These are phyloP conservation scores for Xenotilapia flavipinnis DNA, from an alignment of 2,113 vertebrate genomes.

Conservation along the genomic window DNA sequence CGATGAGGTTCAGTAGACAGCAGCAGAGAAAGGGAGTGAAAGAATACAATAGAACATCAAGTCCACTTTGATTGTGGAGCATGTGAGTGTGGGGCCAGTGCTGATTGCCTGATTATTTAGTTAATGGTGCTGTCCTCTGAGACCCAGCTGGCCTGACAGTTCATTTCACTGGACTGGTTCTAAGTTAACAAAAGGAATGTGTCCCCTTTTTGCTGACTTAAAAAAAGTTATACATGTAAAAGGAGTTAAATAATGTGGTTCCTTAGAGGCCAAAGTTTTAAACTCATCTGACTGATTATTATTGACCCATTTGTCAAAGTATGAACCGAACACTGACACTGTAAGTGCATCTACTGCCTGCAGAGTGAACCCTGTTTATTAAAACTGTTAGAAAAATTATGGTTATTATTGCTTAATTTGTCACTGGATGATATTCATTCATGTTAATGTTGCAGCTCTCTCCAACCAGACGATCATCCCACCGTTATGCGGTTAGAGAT, in stretches of 20 bases:
- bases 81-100: background rate
- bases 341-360: background rate
- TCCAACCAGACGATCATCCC: background rate
- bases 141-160: background rate
- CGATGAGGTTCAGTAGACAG: background rate
- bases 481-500: background rate
- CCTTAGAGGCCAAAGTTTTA: background rate
- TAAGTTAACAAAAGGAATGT: background rate
- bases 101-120: slow-evolving; percentile 33
- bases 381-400: background rate
- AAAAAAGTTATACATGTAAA: background rate
- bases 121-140: background rate
- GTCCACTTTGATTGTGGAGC: background rate
- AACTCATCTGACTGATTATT: background rate
- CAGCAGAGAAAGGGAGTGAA: background rate
- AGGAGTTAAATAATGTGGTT: background rate
- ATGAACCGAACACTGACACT: background rate
- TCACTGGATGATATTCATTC: background rate
- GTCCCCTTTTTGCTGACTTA: background rate
- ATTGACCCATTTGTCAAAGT: background rate
- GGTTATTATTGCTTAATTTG: background rate
- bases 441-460: background rate
- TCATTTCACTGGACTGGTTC: slow-evolving; percentile 14
- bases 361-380: background rate
- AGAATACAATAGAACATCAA: background rate